A percentile compares a stretch with the other conserved stretches of the same genome.
Evolutionary conservation across 1,140 invertebrate species (phyloP).

Genomic region (Polyergus mexicanus): DNA sequence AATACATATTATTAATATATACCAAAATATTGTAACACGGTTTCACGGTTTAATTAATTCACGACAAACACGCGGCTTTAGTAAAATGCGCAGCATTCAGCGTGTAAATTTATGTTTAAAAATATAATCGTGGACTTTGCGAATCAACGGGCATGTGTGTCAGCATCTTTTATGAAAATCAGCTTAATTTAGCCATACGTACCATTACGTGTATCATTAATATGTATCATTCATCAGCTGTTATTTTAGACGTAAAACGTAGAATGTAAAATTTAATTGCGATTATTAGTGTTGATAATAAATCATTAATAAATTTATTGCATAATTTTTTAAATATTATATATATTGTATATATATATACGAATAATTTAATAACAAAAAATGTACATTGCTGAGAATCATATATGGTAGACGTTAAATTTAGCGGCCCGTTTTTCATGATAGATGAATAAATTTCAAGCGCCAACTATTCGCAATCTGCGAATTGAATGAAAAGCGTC

Average conservation of each 20-base stretch:
- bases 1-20: constrained; percentile 41
- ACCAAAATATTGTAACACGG: constrained; percentile 27
- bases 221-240: not conserved
- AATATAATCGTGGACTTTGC: constrained; percentile 36
- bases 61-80: constrained; percentile 24
- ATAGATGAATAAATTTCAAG: constrained; percentile 1
- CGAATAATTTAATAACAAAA: not conserved
- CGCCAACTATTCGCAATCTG: not conserved
- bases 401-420: not conserved
- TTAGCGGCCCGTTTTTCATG: not conserved
- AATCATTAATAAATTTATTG: not conserved
- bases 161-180: constrained; percentile 44
- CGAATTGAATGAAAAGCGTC: not conserved
- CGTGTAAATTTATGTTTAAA: constrained; percentile 37
- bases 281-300: not conserved
- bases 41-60: constrained; percentile 61
- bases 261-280: not conserved
- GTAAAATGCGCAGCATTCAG: constrained; percentile 21
- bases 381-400: not conserved
- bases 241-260: constrained; percentile 2
- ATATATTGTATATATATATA: too few relatives aligned
- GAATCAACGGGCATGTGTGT: constrained; percentile 4
- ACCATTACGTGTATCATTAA: not conserved
- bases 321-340: too few relatives aligned
- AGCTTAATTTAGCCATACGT: constrained; percentile 37